These are phyloP conservation scores for Cyphomyrmex costatus DNA, from an alignment of 1,140 invertebrate species.

Conservation along the genomic window DNA sequence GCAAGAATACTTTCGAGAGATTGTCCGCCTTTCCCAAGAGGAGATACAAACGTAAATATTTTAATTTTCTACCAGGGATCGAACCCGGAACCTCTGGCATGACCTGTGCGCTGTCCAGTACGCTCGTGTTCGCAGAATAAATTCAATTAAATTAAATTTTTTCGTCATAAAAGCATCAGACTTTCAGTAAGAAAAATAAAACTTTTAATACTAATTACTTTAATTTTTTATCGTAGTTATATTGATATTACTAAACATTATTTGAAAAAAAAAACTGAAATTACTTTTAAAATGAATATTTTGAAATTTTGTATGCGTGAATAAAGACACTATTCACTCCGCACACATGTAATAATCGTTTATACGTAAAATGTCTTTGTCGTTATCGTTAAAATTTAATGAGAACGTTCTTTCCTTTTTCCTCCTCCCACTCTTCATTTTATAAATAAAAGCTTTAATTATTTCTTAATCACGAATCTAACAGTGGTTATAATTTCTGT, in stretches of 20 bases:
- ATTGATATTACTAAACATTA: not conserved
- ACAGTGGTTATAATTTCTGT: conserved; percentile 22
- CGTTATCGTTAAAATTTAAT: conserved; percentile 23
- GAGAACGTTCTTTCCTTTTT: not conserved
- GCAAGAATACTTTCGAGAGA: too few relatives aligned
- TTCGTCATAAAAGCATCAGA: not conserved
- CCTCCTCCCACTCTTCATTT: not conserved
- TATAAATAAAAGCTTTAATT: conserved; percentile 26
- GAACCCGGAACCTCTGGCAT: too few relatives aligned
- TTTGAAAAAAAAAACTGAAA: not conserved
- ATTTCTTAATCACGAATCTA: conserved; percentile 26
- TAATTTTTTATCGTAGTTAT: too few relatives aligned
- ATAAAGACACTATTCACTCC: too few relatives aligned
- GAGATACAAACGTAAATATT: too few relatives aligned
- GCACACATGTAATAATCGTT: too few relatives aligned
- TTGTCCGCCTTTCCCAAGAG: too few relatives aligned
- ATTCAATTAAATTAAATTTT: not conserved
- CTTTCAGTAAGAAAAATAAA: not conserved
- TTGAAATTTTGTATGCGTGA: not conserved
- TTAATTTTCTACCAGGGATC: too few relatives aligned
- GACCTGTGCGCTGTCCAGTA: too few relatives aligned
- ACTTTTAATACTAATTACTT: not conserved
- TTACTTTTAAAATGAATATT: not conserved
- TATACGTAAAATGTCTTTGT: too few relatives aligned
- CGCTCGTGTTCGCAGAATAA: too few relatives aligned